Evolutionary conservation across 2,113 vertebrate genomes (phyloP).

Genomic region (Laterallus jamaicensis): DNA sequence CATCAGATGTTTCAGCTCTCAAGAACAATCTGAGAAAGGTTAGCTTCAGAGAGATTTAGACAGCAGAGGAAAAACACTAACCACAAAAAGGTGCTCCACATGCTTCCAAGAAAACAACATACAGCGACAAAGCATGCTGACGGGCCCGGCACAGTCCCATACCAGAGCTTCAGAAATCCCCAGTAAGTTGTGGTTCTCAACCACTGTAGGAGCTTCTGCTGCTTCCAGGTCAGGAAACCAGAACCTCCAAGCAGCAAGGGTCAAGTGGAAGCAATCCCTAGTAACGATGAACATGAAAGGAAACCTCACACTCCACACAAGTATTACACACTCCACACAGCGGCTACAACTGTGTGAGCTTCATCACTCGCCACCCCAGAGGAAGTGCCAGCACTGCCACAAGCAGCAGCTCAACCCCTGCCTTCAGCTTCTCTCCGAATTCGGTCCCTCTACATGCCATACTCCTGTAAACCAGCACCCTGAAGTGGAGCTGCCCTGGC

Average conservation of each 20-base stretch:
- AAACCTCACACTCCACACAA: neutral
- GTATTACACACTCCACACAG: neutral
- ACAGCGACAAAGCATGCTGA: neutral
- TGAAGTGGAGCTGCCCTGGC: neutral
- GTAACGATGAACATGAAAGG: neutral
- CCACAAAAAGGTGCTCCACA: neutral
- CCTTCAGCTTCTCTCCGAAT: neutral
- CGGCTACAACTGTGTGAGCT: neutral
- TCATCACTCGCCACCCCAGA: neutral
- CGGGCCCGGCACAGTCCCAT: rapidly evolving
- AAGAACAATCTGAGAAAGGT: neutral
- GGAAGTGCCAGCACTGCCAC: neutral
- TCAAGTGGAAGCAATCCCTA: neutral
- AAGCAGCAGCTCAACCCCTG: rapidly evolving
- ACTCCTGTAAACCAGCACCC: too few species aligned
- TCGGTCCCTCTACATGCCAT: neutral
- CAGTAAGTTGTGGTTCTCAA: neutral
- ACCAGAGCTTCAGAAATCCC: neutral
- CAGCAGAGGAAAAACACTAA: neutral
- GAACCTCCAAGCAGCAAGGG: neutral
- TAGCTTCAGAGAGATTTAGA: neutral
- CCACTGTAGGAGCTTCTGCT: neutral
- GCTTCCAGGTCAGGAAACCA: neutral
- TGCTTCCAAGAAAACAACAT: neutral
- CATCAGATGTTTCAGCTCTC: neutral